Percentiles rank a stretch among this genome's conserved stretches.
These are phyloP conservation scores for Pangasius mekongensis DNA, from an alignment of 2,797 vertebrate species.

Conservation along the genomic window DNA sequence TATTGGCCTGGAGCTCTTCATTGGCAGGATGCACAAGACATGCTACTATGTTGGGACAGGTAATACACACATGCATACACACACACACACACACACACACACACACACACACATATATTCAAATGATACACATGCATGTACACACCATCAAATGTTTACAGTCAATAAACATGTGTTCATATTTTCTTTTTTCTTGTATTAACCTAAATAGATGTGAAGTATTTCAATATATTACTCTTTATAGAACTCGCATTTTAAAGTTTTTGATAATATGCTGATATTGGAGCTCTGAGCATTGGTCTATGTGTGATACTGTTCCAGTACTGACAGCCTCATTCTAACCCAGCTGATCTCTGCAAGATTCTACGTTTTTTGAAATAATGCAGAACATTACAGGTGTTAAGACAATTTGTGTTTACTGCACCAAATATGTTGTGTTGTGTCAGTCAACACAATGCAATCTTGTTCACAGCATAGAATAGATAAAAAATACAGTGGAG, in stretches of 20 bases:
- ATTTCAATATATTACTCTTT: not conserved
- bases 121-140: not conserved
- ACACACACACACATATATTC: not conserved
- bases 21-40: constrained; percentile 92
- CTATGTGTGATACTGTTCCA: not conserved
- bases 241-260: not conserved
- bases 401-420: not conserved
- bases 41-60: constrained; percentile 84
- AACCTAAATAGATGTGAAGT: not conserved
- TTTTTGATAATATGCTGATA: not conserved
- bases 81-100: constrained; percentile 7
- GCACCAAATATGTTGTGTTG: not conserved
- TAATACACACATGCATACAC: constrained; percentile 50
- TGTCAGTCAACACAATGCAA: not conserved
- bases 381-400: not conserved
- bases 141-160: not conserved
- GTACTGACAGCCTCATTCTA: not conserved
- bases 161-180: not conserved
- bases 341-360: not conserved
- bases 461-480: not conserved
- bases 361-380: not conserved
- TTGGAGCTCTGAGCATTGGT: not conserved
- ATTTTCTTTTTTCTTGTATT: not conserved
- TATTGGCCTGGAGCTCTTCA: constrained; percentile 93
- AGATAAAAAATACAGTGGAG: not conserved